phyloP scores from a whole-genome alignment of 2,888 invertebrate genomes.

The Lepas anatifera region DNA sequence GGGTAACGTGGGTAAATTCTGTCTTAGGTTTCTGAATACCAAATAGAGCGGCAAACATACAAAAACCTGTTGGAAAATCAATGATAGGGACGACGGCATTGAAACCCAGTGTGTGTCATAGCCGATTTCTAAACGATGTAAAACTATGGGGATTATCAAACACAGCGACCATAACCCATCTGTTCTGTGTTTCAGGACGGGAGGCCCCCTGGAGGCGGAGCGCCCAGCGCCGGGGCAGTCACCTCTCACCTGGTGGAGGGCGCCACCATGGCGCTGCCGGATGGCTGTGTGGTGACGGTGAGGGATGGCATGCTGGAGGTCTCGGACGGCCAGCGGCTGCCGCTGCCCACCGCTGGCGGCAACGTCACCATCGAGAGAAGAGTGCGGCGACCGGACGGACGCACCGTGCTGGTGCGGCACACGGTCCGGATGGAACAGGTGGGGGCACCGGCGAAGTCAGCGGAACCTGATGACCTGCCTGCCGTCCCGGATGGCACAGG shows the following conservation, averaged over 20 bases:
- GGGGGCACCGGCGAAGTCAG: not conserved
- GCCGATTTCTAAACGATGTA: too few relatives aligned
- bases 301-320: not conserved
- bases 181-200: too few relatives aligned
- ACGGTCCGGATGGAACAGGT: not conserved
- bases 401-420: not conserved
- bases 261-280: not conserved
- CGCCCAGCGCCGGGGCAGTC: not conserved
- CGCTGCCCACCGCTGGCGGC: not conserved
- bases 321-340: not conserved
- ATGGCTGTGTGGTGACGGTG: not conserved
- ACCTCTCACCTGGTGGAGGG: not conserved
- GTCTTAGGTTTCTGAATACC: too few relatives aligned
- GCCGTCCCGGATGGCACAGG: not conserved
- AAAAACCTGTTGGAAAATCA: too few relatives aligned
- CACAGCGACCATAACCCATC: too few relatives aligned
- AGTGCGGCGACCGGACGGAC: not conserved
- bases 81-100: too few relatives aligned
- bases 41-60: too few relatives aligned
- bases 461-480: not conserved
- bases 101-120: too few relatives aligned
- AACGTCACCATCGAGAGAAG: not conserved
- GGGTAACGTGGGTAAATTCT: too few relatives aligned
- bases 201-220: too few relatives aligned
- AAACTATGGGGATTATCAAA: too few relatives aligned